phyloP scores from a whole-genome alignment of 2,888 invertebrate species.

The Baronia brevicornis region DNA sequence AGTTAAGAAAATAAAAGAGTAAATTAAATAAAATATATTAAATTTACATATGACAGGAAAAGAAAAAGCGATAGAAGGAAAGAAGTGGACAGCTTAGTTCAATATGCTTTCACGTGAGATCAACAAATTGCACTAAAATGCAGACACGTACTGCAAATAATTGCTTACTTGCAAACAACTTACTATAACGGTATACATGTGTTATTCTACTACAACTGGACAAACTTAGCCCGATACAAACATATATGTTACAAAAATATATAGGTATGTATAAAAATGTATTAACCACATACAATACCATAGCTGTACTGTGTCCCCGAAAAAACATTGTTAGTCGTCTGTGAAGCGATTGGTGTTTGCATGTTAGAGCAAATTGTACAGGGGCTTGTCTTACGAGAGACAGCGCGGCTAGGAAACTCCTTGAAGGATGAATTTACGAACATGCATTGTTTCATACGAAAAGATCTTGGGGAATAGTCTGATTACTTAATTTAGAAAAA shows the following conservation, averaged over 20 bases:
- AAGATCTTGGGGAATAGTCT: conserved; percentile 13
- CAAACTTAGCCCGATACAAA: conserved; percentile 56
- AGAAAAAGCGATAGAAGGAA: conserved; percentile 12
- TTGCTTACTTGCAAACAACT: conserved; percentile 42
- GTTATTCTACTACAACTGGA: conserved; percentile 47
- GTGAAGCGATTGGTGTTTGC: conserved; percentile 77
- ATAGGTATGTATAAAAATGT: conserved; percentile 46
- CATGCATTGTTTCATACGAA: conserved; percentile 38
- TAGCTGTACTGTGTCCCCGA: conserved; percentile 64
- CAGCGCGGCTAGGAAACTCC: conserved; percentile 14
- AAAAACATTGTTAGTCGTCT: conserved; percentile 73
- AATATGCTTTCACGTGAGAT: conserved; percentile 60
- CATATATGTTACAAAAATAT: conserved; percentile 66
- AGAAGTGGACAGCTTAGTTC: conserved; percentile 46
- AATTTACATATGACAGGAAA: conserved; percentile 17
- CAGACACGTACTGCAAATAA: conserved; percentile 75
- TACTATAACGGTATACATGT: conserved; percentile 45
- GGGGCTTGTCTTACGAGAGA: conserved; percentile 35
- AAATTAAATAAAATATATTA: conserved; percentile 17
- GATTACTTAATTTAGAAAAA: too few relatives aligned
- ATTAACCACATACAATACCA: conserved; percentile 73
- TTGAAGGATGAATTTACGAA: conserved; percentile 25
- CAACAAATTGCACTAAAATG: conserved; percentile 75
- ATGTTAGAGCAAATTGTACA: conserved; percentile 76
- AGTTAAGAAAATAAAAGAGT: conserved; percentile 12